These are phyloP conservation scores for Himalopsyche kuldschensis DNA, from an alignment of 2,888 invertebrate genomes.

Conservation along the genomic window DNA sequence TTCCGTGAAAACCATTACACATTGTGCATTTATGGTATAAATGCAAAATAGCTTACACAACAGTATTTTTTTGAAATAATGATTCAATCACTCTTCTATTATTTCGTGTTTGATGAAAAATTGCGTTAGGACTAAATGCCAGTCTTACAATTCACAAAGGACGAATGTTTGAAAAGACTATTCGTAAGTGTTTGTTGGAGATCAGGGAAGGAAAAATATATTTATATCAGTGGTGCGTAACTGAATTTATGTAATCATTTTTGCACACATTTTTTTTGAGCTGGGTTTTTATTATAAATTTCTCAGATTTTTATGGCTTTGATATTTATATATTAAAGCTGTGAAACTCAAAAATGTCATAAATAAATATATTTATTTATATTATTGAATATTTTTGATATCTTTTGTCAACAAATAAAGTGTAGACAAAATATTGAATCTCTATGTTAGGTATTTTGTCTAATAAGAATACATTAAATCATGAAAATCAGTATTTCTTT, in stretches of 20 bases:
- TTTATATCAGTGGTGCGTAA: neutral
- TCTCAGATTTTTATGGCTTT: no score
- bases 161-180: neutral
- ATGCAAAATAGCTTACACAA: neutral
- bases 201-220: neutral
- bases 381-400: no score
- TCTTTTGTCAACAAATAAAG: no score
- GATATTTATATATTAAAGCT: no score
- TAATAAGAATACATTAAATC: no score
- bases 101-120: neutral
- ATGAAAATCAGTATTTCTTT: no score
- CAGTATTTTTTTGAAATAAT: neutral
- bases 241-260: neutral
- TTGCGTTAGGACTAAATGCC: neutral
- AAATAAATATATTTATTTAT: no score
- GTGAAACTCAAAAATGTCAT: no score
- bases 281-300: no score
- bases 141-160: neutral
- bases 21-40: neutral
- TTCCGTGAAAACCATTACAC: neutral
- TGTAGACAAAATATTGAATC: no score
- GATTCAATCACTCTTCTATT: neutral
- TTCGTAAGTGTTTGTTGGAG: neutral
- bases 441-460: no score
- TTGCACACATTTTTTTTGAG: neutral